Base-by-base conservation (phyloP, 2,888 invertebrate species). In the Homarus gammarus region DNA sequence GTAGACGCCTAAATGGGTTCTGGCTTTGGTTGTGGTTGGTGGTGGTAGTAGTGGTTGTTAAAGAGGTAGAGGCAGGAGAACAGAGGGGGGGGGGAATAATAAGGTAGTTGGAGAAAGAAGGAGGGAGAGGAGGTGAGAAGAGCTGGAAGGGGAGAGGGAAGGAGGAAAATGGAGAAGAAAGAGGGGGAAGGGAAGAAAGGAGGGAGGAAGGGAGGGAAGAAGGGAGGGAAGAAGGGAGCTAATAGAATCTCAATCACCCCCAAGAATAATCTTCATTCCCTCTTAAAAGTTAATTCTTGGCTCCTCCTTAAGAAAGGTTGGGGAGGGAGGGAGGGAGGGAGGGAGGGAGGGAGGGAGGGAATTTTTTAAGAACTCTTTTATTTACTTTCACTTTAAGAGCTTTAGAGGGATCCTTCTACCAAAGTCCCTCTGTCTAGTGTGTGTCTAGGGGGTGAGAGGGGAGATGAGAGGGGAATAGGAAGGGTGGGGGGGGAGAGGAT, bases 181-280 rank as follows among this genome's bases (percentile, higher is more conserved):
- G 2, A 33, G 18, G 22, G 56, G 31, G 33, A 31, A 10, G n/a
- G 18, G 15, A 15, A 27, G 31, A 31, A 22, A 51, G 27, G 15
- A 31, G 12, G 51, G 18, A 10, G 18, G 44, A 78, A 18, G 31
- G 78, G 15, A 31, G 31, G 12, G 33, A 27, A 6, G 2, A 12
- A 51, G 12, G 10, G 22, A 40, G 40, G 44, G 27, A 27, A 49
- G 31, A 27, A 22, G 22, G 2, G 31, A 33, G 33, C n/a, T n/a
- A 51, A 44, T 40, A 64, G 68, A 82, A 68, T 82, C 44, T 70
- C 44, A 68, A 78, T 78, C 51, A 78, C 49, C 27, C 82, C 33
- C 51, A 5, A 15, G 81, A 61, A 81, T 51, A 81, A 64, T 82
- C 82, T 31, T 82, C 82, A 82, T 18, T 78, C 78, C 44, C 44